These are phyloP conservation scores for Ammodytes dubius DNA, from an alignment of 2,113 vertebrate genomes.

Conservation along the genomic window DNA sequence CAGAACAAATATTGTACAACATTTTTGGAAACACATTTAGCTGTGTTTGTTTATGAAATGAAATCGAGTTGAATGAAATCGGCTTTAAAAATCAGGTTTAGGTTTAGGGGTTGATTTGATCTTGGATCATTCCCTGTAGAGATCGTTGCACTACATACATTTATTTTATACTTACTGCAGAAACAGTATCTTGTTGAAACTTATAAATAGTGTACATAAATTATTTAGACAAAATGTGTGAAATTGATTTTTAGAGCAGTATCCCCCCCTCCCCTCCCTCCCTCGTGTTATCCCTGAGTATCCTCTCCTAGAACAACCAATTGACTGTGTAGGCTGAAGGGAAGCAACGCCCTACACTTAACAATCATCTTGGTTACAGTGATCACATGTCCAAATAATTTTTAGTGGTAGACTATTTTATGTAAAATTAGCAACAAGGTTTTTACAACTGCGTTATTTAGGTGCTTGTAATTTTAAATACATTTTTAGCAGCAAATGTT, in stretches of 20 bases:
- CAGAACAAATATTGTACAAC: background rate
- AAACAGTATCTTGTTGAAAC: background rate
- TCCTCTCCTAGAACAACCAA: background rate
- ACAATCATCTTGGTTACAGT: background rate
- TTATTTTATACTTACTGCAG: background rate
- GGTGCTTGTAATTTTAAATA: background rate
- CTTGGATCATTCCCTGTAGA: background rate
- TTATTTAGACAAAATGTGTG: background rate
- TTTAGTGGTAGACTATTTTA: background rate
- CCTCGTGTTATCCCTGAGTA: slow-evolving; percentile 9
- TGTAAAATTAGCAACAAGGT: background rate
- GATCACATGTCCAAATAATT: background rate
- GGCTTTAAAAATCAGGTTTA: background rate
- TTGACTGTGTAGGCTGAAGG: background rate
- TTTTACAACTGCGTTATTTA: background rate
- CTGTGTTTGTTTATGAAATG: background rate
- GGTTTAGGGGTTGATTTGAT: background rate
- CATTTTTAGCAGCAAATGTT: background rate
- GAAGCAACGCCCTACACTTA: background rate
- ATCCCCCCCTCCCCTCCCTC: background rate
- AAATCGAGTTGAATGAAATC: background rate
- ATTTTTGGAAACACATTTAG: background rate
- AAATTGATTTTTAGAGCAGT: background rate
- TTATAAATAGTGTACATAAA: background rate
- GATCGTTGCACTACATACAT: background rate